Evolutionary conservation across 2,113 vertebrate species (phyloP).

Genomic region (Eudyptes chrysolophus): DNA sequence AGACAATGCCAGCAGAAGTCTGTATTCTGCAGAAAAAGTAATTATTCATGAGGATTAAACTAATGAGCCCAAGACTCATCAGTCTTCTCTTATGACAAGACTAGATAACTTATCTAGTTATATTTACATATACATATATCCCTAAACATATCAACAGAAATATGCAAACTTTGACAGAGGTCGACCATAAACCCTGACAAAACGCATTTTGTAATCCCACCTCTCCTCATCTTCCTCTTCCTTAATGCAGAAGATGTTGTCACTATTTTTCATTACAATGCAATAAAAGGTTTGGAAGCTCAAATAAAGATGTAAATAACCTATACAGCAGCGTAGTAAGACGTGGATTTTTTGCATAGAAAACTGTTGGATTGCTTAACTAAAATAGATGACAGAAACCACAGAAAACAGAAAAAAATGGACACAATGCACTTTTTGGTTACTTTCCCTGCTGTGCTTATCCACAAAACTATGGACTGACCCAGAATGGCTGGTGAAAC

Average conservation of each 20-base stretch:
- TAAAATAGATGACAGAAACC: background rate
- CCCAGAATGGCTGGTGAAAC: background rate
- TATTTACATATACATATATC: background rate
- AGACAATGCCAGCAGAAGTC: background rate
- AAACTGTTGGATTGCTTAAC: accelerated
- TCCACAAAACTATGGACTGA: background rate
- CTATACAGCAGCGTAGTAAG: background rate
- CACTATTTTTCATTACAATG: background rate
- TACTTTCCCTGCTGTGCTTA: background rate
- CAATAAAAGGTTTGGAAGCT: background rate
- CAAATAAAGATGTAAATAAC: background rate
- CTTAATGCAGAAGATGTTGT: background rate
- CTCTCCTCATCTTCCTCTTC: background rate
- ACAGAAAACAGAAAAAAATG: background rate
- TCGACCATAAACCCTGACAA: background rate
- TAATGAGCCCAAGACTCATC: background rate
- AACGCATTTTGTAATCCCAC: background rate
- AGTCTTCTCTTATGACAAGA: background rate
- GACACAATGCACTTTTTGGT: background rate
- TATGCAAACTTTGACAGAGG: background rate
- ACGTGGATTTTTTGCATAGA: background rate
- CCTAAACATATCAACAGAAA: background rate
- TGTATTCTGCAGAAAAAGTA: background rate
- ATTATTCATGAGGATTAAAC: background rate
- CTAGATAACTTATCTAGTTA: background rate